Base-by-base conservation (phyloP, 2,888 invertebrate species). In the Romanomermis culicivorax region DNA sequence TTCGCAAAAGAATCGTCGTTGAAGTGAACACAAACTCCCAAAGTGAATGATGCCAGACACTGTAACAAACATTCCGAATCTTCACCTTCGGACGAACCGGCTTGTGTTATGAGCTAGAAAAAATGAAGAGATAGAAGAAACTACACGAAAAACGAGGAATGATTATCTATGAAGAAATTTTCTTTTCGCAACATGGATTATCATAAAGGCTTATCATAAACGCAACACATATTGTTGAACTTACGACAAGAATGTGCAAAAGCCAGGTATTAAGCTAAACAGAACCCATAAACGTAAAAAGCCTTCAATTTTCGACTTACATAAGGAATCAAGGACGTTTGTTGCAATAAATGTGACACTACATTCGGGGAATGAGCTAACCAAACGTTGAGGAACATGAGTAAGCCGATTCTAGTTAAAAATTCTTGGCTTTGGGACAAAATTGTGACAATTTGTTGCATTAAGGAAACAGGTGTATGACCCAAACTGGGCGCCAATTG, bases 321-420 rank as follows among this genome's bases (percentile, higher is more conserved):
- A 29, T 27, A 53, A 23, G 53, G 47, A 51, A 53, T 20, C 4
- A 27, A 11, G 25, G 11, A 7, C n/a, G 53, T 27, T 27, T 69
- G 68, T 54, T 65, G 63, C 24, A 95, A 77, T 67, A 95, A 83
- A 11, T 81, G 79, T 60, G 79, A 78, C 2, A 91, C 88, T 0
- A 88, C 87, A 0, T 77, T 69, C 0, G 83, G 78, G 69, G 89
- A 89, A 67, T 83, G 77, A 7, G 82, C 77, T 68, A 85, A 74
- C 95, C 93, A 95, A 56, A 80, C 80, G 14, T 83, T 79, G 29
- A 97, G 74, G 58, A 97, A 74, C 81, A 89, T 89, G 50, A 97
- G 74, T 2, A 95, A 76, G 0, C 87, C 91, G 51, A 93, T 78
- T 77, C 84, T 80, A 36, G 82, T 36, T 26, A 7, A 11, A 20